phyloP scores from a whole-genome alignment of 2,888 invertebrate genomes.

The Hypomecis punctinalis region DNA sequence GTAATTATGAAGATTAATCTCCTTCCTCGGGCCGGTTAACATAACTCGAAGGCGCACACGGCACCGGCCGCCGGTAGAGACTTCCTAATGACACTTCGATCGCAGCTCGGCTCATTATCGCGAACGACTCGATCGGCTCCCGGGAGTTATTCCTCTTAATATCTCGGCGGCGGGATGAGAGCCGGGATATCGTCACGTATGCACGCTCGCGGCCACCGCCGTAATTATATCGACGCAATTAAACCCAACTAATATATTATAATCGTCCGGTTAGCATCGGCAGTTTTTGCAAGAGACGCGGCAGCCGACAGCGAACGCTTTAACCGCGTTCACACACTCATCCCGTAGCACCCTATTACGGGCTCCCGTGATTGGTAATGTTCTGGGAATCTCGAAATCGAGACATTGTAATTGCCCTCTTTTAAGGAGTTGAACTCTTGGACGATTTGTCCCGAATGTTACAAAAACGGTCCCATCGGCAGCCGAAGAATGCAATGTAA shows the following conservation, averaged over 20 bases:
- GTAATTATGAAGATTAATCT: conserved; percentile 79
- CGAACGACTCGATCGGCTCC: conserved; percentile 80
- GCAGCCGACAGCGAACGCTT: conserved; percentile 67
- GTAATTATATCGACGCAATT: conserved; percentile 84
- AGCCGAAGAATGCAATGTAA: conserved; percentile 24
- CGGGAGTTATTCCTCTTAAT: conserved; percentile 82
- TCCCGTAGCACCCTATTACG: conserved; percentile 67
- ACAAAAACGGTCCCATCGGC: conserved; percentile 20
- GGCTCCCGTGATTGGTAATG: conserved; percentile 65
- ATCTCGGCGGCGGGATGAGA: conserved; percentile 73
- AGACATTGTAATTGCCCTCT: conserved; percentile 35
- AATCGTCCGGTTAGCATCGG: conserved; percentile 81
- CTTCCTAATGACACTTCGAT: conserved; percentile 85
- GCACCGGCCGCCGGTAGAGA: conserved; percentile 67
- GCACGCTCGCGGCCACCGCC: conserved; percentile 69
- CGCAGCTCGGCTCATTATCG: conserved; percentile 81
- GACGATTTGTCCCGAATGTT: conserved; percentile 25
- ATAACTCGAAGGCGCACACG: conserved; percentile 76
- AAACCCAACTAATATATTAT: conserved; percentile 84
- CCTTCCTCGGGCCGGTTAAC: conserved; percentile 67
- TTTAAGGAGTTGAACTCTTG: conserved; percentile 27
- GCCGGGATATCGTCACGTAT: conserved; percentile 84
- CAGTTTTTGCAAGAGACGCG: conserved; percentile 74
- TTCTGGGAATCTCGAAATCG: conserved; percentile 58
- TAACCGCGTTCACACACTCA: conserved; percentile 65